Evolutionary conservation across 2,888 invertebrate genomes (phyloP).

Genomic region (Yponomeuta plumbellus): DNA sequence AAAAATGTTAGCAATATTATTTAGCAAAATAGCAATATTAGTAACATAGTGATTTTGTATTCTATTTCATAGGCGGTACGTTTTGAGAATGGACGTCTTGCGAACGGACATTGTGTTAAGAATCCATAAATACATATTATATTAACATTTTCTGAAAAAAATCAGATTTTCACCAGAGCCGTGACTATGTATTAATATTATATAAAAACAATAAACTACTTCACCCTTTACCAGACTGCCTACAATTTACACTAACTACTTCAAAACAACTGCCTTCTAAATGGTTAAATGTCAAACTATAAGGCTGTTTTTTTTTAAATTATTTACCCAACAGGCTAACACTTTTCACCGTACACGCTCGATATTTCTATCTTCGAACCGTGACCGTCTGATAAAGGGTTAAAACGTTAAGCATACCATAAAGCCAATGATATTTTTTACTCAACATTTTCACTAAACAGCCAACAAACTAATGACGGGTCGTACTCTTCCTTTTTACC

Average conservation of each 20-base stretch:
- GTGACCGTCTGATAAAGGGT: not conserved
- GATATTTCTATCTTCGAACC: not conserved
- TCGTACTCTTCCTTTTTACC: too few species aligned
- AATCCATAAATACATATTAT: not conserved
- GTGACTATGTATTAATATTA: not conserved
- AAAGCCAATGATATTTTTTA: not conserved
- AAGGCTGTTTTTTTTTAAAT: not conserved
- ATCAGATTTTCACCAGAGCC: not conserved
- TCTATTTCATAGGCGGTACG: too few species aligned
- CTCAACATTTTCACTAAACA: not conserved
- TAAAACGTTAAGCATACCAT: not conserved
- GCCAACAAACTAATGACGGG: too few species aligned
- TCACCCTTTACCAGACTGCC: not conserved
- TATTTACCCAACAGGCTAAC: not conserved
- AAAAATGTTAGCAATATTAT: too few species aligned
- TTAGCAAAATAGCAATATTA: too few species aligned
- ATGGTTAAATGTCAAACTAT: not conserved
- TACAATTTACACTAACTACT: not conserved
- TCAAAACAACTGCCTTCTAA: not conserved
- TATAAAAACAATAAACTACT: not conserved
- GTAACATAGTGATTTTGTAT: too few species aligned
- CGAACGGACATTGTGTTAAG: too few species aligned
- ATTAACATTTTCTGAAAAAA: not conserved
- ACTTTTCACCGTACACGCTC: not conserved
- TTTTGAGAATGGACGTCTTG: too few species aligned